A percentile compares a stretch with the other conserved stretches of the same genome.
Evolutionary conservation across 2,113 vertebrate genomes (phyloP).

Genomic region (Athene noctua): DNA sequence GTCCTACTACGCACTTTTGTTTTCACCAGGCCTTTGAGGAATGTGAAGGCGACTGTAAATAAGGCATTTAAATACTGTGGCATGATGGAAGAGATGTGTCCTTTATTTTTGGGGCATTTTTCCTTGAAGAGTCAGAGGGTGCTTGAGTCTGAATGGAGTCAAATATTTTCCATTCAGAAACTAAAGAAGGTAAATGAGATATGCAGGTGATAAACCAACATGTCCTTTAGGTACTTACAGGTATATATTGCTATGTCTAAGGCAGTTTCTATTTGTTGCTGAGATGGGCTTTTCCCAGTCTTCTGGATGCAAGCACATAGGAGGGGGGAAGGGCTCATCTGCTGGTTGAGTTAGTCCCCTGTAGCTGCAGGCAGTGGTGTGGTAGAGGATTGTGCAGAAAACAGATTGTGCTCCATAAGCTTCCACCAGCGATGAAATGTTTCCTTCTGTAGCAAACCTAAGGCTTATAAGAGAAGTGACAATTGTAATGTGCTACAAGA

Average conservation of each 20-base stretch:
- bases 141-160: background rate
- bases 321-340: background rate
- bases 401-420: background rate
- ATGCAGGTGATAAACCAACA: background rate
- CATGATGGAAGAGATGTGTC: background rate
- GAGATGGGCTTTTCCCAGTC: background rate
- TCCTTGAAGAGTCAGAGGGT: background rate
- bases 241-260: background rate
- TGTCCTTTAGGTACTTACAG: background rate
- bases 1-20: background rate
- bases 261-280: background rate
- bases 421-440: background rate
- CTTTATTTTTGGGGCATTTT: background rate
- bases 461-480: background rate
- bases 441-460: background rate
- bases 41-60: background rate
- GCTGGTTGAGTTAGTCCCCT: background rate
- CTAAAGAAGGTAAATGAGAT: background rate
- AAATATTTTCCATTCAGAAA: constrained; percentile 22
- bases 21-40: background rate
- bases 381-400: background rate
- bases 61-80: background rate
- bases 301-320: background rate
- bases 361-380: background rate
- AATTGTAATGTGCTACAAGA: background rate